phyloP scores from a whole-genome alignment of 2,113 vertebrate genomes.

The Gymnorhina tibicen region DNA sequence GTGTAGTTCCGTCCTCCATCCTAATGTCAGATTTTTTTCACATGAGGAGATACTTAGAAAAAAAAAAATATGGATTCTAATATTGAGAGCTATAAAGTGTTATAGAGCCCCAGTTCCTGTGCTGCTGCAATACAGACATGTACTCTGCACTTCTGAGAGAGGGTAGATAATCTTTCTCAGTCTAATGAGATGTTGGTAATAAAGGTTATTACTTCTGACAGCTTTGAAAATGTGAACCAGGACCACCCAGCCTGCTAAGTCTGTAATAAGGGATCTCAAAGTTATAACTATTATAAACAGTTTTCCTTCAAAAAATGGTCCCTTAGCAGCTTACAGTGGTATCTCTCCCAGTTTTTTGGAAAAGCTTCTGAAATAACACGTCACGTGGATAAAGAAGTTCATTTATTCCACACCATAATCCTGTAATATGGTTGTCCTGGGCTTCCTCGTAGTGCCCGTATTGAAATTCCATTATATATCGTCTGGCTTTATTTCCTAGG shows the following conservation, averaged over 20 bases:
- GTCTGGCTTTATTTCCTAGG: background rate
- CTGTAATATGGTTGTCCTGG: background rate
- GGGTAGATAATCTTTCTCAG: background rate
- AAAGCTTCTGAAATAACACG: background rate
- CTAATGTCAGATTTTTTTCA: background rate
- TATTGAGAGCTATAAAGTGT: background rate
- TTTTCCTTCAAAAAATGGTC: background rate
- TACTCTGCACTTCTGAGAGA: background rate
- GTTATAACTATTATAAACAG: background rate
- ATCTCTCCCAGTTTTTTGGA: background rate
- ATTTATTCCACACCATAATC: background rate
- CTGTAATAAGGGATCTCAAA: background rate
- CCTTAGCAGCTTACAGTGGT: background rate
- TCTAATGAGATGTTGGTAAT: background rate
- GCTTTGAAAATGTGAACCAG: constrained; percentile 20
- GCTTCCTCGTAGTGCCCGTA: background rate
- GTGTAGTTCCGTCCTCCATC: background rate
- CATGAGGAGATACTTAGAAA: background rate
- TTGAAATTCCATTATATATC: background rate
- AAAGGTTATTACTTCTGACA: constrained; percentile 40
- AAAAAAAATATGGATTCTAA: background rate
- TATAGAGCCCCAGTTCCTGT: background rate
- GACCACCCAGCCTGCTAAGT: constrained; percentile 23
- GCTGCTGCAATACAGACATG: background rate
- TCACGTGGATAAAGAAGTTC: background rate